Base-by-base conservation (phyloP, 2,113 vertebrate species). In the Lepus americanus region DNA sequence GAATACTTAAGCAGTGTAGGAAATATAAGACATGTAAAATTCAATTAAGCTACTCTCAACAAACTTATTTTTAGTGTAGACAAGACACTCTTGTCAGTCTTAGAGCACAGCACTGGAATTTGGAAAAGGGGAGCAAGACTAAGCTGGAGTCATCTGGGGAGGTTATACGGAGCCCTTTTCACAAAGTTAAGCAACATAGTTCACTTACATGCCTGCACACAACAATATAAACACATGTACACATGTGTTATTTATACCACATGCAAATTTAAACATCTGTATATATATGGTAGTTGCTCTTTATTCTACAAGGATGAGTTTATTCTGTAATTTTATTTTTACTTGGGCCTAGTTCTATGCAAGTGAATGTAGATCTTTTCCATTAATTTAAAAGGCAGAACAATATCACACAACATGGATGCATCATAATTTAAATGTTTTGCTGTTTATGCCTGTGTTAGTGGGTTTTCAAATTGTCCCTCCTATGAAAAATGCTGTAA, bases 1-100 rank as follows among this genome's bases (percentile, higher is more conserved):
- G 91, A 92, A 27, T 67, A 36, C 23, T 10, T 87, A 63, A n/a
- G 27, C 44, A 95, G 69, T 36, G 9, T 19, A 94, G 70, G 74
- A 82, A 89, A 89, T 69, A 19, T 87, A 83, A 94, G 64, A 93
- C 33, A 72, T 44, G 49, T 64, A 88, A 77, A 92, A 92, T 80
- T 76, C 22, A 66, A 20, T 39, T 88, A 64, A 92, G 39, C 49
- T 51, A 19, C 36, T 63, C 51, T 64, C 14, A 66, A 80, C 12
- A 80, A 55, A 72, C 2, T 51, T 74, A 69, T 1, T 86, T 36
- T 6, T 64, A 61, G 16, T 39, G 9, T 59, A 20, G 25, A 64
- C 25, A 90, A 90, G 59, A 80, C 19, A 53, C 12, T 27, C 29
- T 11, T 79, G 77, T 39, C 12, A 66, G 44, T 1, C 9, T 81